Conservation (phyloP, 2,113 vertebrate genomes). For the Pelodiscus sinensis region DNA sequence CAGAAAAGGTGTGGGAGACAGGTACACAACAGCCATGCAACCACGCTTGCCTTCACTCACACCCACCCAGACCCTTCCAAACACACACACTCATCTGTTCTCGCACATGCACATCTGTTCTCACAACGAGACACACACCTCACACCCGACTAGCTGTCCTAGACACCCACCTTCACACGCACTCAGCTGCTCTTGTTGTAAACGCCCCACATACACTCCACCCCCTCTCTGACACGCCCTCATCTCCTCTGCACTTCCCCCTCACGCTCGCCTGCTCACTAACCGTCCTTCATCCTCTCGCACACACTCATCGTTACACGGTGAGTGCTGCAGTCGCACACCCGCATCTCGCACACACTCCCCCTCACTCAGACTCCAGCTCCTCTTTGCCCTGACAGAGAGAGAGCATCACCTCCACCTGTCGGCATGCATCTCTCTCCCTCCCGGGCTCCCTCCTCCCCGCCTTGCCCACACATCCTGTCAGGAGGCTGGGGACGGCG, state of each 20-base stretch:
- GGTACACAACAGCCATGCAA: neutral
- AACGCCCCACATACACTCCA: neutral
- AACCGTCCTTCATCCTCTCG: neutral
- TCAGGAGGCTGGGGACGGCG: neutral
- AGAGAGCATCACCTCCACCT: too few species aligned
- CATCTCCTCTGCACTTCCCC: neutral
- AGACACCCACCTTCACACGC: neutral
- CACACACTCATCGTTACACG: neutral
- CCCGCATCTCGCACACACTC: neutral
- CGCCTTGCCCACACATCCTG: neutral
- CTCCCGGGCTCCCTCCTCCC: neutral
- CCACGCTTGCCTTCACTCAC: neutral
- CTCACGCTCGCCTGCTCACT: neutral
- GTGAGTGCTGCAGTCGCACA: neutral
- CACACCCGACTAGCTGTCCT: neutral
- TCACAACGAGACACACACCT: neutral
- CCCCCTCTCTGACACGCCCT: neutral
- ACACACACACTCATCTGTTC: neutral
- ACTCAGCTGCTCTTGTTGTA: neutral
- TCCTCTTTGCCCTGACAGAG: too few species aligned
- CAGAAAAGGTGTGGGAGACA: neutral
- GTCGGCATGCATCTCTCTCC: neutral
- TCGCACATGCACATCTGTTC: too few species aligned
- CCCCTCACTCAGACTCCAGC: neutral
- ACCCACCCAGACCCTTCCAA: neutral